Conservation (phyloP, 1,140 invertebrate genomes). For the Eumeta japonica region DNA sequence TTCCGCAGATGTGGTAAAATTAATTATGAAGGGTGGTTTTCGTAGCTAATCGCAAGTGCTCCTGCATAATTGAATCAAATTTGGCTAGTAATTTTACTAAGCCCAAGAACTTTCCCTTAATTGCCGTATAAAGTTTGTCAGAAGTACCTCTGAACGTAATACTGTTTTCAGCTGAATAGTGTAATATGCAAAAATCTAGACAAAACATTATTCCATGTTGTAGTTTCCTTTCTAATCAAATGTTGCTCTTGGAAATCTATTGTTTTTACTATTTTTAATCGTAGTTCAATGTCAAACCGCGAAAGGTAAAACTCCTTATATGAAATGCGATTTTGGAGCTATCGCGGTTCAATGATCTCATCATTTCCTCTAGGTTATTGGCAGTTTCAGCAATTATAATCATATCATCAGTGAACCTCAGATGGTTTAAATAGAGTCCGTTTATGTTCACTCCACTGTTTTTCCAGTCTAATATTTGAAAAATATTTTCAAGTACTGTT, state of each 20-base stretch:
- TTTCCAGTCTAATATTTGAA: slow-evolving; percentile 8
- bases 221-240: too few species aligned
- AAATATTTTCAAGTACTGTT: slow-evolving; percentile 8
- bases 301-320: too few species aligned
- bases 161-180: too few species aligned
- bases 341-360: slow-evolving; percentile 3
- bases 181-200: too few species aligned
- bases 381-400: slow-evolving; percentile 6
- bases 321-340: slow-evolving; percentile 8
- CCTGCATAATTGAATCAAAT: slow-evolving; percentile 7
- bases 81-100: slow-evolving; percentile 17
- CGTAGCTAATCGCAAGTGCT: slow-evolving; percentile 11
- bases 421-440: slow-evolving; percentile 5
- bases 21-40: slow-evolving; percentile 15
- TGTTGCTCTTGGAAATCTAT: too few species aligned
- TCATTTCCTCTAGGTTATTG: slow-evolving; percentile 6
- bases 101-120: slow-evolving; percentile 15
- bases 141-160: too few species aligned
- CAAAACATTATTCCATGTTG: too few species aligned
- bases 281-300: too few species aligned
- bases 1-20: slow-evolving; percentile 17
- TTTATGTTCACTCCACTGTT: slow-evolving; percentile 8
- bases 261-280: too few species aligned
- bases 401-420: slow-evolving; percentile 10
- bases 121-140: too few species aligned